Base-by-base conservation (phyloP, 2,888 invertebrate species). In the Hypena proboscidalis region DNA sequence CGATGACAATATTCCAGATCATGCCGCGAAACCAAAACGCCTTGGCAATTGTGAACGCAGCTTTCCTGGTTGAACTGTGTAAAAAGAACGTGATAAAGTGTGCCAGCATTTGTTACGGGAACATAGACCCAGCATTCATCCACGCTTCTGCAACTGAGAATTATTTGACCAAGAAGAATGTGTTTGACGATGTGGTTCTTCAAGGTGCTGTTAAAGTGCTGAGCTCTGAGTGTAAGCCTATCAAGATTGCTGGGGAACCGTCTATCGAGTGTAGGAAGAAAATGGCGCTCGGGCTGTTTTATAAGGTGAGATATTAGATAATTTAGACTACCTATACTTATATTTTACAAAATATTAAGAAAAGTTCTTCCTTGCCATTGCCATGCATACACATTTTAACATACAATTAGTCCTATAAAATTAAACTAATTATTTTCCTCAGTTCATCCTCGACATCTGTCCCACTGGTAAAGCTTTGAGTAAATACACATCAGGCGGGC, bases 1-100 rank as follows among this genome's bases (percentile, higher is more conserved):
- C n/a, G n/a, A 11, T 14, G n/a, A 19, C n/a, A 11, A 14, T 5
- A 23, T 60, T 60, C 14, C 76, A 94, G 95, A 93, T 96, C 26
- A 94, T 94, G 92, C 94, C 95, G 0, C 87, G 95, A 55, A 93
- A 94, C 21, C 95, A 95, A 81, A 95, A 95, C 69, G 93, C 96
- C 0, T 92, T 95, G 65, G 95, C 96, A 0, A 94, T 95, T 43
- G 94, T 96, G 0, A 96, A 96, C 68, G 94, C 95, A 1, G 95
- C 93, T 0, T 95, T 95, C 62, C 83, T 94, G 0, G 68, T 95
- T n/a, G 90, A 93, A 70, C 49, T 94, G 3, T 74, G 91, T 31
- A 61, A 71, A 42, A 52, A 81, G 39, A 64, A 67, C 1, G 41
- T 54, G 1, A 68, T 80, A 32, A 68, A 69, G 45, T 62, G 51